These are phyloP conservation scores for Orgyia antiqua DNA, from an alignment of 2,888 invertebrate species.

Conservation along the genomic window DNA sequence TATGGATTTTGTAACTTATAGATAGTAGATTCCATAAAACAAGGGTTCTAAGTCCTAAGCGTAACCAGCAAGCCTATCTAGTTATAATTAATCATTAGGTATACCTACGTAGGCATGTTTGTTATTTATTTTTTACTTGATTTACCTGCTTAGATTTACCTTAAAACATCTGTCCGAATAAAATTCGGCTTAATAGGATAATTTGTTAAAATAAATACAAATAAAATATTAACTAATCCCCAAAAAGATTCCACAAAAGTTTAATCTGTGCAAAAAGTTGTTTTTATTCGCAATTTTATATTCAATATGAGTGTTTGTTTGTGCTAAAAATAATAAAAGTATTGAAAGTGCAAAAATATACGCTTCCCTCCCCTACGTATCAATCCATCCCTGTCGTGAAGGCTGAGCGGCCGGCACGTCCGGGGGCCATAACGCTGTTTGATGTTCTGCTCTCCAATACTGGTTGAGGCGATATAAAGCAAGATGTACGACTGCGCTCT, in stretches of 20 bases:
- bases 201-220: too few relatives aligned
- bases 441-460: constrained; percentile 79
- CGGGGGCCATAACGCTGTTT: constrained; percentile 74
- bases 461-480: constrained; percentile 67
- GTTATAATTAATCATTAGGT: too few relatives aligned
- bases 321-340: constrained; percentile 67
- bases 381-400: constrained; percentile 50
- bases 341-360: constrained; percentile 61
- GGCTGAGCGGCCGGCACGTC: constrained; percentile 65
- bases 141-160: too few relatives aligned
- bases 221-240: background rate
- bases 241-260: constrained; percentile 35
- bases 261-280: constrained; percentile 37
- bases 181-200: too few relatives aligned
- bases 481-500: constrained; percentile 76
- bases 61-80: too few relatives aligned
- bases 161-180: too few relatives aligned
- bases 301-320: constrained; percentile 59
- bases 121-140: too few relatives aligned
- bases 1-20: too few relatives aligned
- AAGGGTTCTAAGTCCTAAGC: too few relatives aligned
- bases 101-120: too few relatives aligned
- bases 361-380: constrained; percentile 43
- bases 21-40: too few relatives aligned
- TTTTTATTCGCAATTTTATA: constrained; percentile 35